phyloP scores from a whole-genome alignment of 1,140 invertebrate species.

The Hylaeus volcanicus region DNA sequence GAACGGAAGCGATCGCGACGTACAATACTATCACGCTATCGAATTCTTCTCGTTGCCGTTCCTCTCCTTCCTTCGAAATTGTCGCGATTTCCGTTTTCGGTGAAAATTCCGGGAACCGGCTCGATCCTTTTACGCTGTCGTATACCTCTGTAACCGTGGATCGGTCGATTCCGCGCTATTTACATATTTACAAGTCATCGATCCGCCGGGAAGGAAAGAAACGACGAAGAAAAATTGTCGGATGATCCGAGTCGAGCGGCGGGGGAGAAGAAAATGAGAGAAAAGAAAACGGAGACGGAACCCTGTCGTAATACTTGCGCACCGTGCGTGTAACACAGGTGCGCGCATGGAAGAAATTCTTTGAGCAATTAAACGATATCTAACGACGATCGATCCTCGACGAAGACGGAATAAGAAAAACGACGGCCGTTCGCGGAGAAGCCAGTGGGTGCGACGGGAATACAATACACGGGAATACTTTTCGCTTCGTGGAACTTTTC shows the following conservation, averaged over 20 bases:
- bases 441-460: background rate
- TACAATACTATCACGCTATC: background rate
- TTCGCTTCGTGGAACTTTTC: background rate
- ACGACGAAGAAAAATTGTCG: conserved; percentile 2
- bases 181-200: conserved; percentile 38
- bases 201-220: background rate
- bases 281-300: conserved; percentile 26
- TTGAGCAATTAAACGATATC: conserved; percentile 76
- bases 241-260: background rate
- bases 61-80: background rate
- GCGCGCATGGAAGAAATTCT: conserved; percentile 74
- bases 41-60: background rate
- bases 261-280: background rate
- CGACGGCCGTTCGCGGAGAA: conserved; percentile 30
- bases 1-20: conserved; percentile 12
- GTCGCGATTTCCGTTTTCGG: too few relatives aligned
- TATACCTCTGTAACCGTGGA: background rate
- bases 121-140: background rate
- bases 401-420: conserved; percentile 1
- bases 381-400: conserved; percentile 45
- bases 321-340: conserved; percentile 25
- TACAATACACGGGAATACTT: background rate
- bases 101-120: background rate
- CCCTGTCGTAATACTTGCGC: conserved; percentile 61
- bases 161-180: background rate